Evolutionary conservation across 2,888 invertebrate species (phyloP), one percentile per base, ranked within the genome.

Genomic region (Hirtodrosophila alboralis): DNA sequence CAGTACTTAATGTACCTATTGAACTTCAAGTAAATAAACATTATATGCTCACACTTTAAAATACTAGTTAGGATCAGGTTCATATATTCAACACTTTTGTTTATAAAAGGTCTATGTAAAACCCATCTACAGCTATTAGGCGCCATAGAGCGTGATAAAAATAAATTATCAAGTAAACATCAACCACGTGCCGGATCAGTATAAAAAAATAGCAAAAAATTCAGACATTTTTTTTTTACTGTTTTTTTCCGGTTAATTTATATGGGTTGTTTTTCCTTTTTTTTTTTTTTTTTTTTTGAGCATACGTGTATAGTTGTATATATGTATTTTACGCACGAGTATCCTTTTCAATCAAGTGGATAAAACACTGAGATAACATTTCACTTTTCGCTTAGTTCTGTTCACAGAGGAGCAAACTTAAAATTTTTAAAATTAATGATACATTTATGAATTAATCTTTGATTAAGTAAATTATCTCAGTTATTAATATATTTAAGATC

Each of bases 311-410:
- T 40, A 9, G n/a, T n/a, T 26, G 5, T 40, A 8, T 47, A 27
- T 40, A 13, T 40, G 13, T 40, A 43, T 30, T 47, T 54, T 71
- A 56, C 76, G 78, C 76, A 69, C 57, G 84, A 78, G 77, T 78
- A 63, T 78, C 63, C 56, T 40, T 78, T 79, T 71, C 70, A 75
- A 69, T 83, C 70, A 84, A 81, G 68, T 85, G 83, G 83, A 64
- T 70, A 68, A 66, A 40, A 60, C 70, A 81, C 76, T 69, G 51
- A 51, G 62, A 65, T 53, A 66, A 52, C 67, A 63, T 57, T 69
- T 57, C 73, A 63, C 37, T 53, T 60, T 59, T 48, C 37, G 54
- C 54, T 65, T 70, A 23, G 23, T 75, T 64, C 30, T 52, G 61
- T 48, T 66, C 36, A 44, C 31, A 10, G 53, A 59, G 53, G 53